These are phyloP conservation scores for Callocephalon fimbriatum DNA, from an alignment of 2,113 vertebrate species.

Conservation along the genomic window DNA sequence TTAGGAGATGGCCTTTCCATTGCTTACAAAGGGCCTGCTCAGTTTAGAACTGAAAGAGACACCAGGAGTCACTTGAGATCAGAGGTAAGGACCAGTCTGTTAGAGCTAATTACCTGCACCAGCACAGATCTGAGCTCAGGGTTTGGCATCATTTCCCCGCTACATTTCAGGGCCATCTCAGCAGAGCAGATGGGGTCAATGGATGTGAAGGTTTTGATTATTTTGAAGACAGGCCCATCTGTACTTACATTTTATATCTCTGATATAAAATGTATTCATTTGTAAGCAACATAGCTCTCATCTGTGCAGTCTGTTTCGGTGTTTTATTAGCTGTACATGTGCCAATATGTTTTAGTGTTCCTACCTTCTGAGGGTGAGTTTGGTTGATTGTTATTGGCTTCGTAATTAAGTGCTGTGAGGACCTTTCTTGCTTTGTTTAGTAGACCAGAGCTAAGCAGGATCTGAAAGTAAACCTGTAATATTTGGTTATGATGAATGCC, in stretches of 20 bases:
- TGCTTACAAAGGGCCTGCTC: background rate
- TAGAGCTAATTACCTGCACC: background rate
- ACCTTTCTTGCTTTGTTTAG: background rate
- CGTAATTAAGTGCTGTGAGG: background rate
- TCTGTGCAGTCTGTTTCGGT: background rate
- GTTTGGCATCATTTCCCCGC: background rate
- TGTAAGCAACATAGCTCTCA: background rate
- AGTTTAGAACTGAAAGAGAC: background rate
- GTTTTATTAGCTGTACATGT: background rate
- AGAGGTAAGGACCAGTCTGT: background rate
- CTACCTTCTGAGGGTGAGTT: background rate
- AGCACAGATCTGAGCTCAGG: background rate
- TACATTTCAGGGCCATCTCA: background rate
- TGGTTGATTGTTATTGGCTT: background rate
- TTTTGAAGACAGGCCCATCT: background rate
- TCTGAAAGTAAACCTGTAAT: background rate
- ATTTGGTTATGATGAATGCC: background rate
- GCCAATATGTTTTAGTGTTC: background rate
- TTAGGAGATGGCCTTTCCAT: background rate
- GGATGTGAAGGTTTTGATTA: background rate
- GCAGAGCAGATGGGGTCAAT: background rate
- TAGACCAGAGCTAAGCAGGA: background rate
- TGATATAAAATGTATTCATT: background rate
- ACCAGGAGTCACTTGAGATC: background rate
- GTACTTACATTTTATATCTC: accelerated